Evolutionary conservation across 1,140 invertebrate species (phyloP), one percentile per base, ranked within the genome.

Genomic region (Littorina saxatilis): DNA sequence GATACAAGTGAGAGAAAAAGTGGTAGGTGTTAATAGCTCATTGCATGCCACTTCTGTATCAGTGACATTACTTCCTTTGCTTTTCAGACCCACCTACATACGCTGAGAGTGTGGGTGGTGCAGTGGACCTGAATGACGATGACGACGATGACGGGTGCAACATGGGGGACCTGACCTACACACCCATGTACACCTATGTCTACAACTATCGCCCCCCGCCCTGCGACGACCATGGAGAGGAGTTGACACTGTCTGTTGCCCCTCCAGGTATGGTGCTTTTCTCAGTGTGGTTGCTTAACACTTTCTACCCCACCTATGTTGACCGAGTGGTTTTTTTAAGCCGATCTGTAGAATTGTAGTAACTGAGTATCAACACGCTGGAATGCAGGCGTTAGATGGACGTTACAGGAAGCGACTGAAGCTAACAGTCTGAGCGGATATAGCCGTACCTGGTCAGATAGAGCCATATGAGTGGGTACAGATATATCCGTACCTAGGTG

Each of bases 41-140:
- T n/a, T n/a, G n/a, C n/a, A n/a, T n/a, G n/a, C n/a, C n/a, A n/a
- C n/a, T n/a, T n/a, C n/a, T n/a, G n/a, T n/a, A n/a, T n/a, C n/a
- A n/a, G n/a, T n/a, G n/a, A n/a, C n/a, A n/a, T n/a, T n/a, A n/a
- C n/a, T n/a, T n/a, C n/a, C n/a, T n/a, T n/a, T n/a, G n/a, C n/a
- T n/a, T n/a, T n/a, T 23, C 81, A 92, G 92, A 92, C 75, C 93
- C 93, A 70, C 93, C 93, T n/a, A 93, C 93, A 0, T 94, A 94
- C 85, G 92, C 91, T 29, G 93, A 93, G 81, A 93, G 92, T 86
- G 87, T 93, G 17, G 90, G 90, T 76, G 93, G 93, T 32, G 92
- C 93, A 76, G 93, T 93, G 4, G 91, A 92, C 82, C 90, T 93
- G 66, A 86, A 90, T 58, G 92, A 93, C 85, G 90, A 91, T 39